Evolutionary conservation across 2,888 invertebrate genomes (phyloP), one percentile per base, ranked within the genome.

Genomic region (Myopa testacea): DNA sequence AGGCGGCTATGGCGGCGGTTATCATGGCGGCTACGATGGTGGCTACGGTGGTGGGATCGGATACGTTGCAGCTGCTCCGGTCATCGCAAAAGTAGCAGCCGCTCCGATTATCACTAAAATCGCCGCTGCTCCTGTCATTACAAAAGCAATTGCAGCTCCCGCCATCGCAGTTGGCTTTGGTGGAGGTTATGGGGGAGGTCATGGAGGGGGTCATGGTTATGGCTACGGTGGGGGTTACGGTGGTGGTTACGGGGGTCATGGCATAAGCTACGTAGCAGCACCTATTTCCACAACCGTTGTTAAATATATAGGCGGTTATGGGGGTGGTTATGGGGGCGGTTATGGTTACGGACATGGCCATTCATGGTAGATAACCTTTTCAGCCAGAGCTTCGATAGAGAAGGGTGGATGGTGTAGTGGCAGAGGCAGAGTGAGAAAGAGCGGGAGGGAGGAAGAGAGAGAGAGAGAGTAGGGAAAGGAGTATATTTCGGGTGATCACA

Each of bases 201-300:
- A 84, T 70, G 84, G 85, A 69, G 85, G 85, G 52, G 81, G 85
- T 34, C 80, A 82, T 38, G 86, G 86, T 77, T 84, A 85, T 71
- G 85, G 83, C 65, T 83, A 84, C 65, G 83, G 82, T 8, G 78
- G 79, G 58, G 80, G 81, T 7, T 72, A 55, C 19, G 78, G 93
- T 10, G 70, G 73, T 63, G 76, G 77, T 7, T 93, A 82, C 93
- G 93, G 89, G 93, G 91, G 63, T 92, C 90, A 85, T 92, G 94
- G 85, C 40, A 55, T 55, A 1, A 16, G 55, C 55, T 65, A 65
- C 37, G 26, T 26, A 26, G 63, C 63, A 3, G 63, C 63, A 5
- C 63, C 63, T 34, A 4, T 60, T 7, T 60, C 63, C 16, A 55
- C 55, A 78, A 79, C 67, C 72, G 79, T 38, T 85, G 87, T 26